A percentile compares a stretch with the other conserved stretches of the same genome.
phyloP scores from a whole-genome alignment of 2,888 invertebrate species.

The Hanleya hanleyi region DNA sequence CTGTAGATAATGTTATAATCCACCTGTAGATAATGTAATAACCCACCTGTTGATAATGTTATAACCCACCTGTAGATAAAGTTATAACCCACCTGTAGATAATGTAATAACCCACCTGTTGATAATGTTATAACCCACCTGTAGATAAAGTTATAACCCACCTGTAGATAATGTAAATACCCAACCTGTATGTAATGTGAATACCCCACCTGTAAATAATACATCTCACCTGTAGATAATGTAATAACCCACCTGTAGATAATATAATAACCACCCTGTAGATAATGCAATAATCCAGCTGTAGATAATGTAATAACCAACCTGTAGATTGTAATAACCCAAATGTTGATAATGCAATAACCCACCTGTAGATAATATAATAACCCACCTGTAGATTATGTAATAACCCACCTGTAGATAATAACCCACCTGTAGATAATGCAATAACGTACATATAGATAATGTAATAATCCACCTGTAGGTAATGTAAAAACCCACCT shows the following conservation, averaged over 20 bases:
- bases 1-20: slow-evolving; percentile 75
- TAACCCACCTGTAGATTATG: slow-evolving; percentile 91
- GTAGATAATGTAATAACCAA: slow-evolving; percentile 69
- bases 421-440: slow-evolving; percentile 68
- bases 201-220: slow-evolving; percentile 85
- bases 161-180: slow-evolving; percentile 88
- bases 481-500: slow-evolving; percentile 95
- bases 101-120: not conserved
- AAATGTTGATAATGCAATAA: slow-evolving; percentile 72
- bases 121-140: too few species aligned
- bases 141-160: slow-evolving; percentile 72
- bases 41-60: slow-evolving; percentile 83
- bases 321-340: too few species aligned
- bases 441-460: slow-evolving; percentile 77
- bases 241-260: slow-evolving; percentile 77
- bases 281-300: slow-evolving; percentile 95
- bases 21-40: slow-evolving; percentile 71
- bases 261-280: slow-evolving; percentile 90
- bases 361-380: slow-evolving; percentile 85
- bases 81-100: slow-evolving; percentile 89
- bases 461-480: slow-evolving; percentile 90
- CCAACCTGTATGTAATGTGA: slow-evolving; percentile 91
- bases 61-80: slow-evolving; percentile 91
- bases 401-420: slow-evolving; percentile 87
- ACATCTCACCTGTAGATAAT: slow-evolving; percentile 68